phyloP scores from a whole-genome alignment of 2,888 invertebrate species.

The Perdita meconis region DNA sequence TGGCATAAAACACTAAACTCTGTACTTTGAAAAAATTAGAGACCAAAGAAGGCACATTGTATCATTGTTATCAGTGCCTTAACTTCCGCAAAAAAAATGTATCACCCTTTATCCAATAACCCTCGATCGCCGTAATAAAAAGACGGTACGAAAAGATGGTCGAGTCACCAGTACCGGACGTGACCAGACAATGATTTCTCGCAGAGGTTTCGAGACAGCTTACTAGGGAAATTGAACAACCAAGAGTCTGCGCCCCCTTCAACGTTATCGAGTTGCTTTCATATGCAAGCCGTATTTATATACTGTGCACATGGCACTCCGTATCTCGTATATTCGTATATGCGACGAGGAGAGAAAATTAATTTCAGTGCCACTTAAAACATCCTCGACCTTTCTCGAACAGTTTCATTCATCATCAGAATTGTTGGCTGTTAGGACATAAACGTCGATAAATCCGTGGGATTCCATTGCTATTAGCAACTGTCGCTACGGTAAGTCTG shows the following conservation, averaged over 20 bases:
- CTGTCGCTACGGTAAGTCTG: neutral
- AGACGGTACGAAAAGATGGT: constrained; percentile 62
- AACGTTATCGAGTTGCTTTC: constrained; percentile 29
- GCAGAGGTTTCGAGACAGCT: constrained; percentile 59
- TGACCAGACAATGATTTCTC: constrained; percentile 79
- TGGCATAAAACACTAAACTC: constrained; percentile 15
- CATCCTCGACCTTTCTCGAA: constrained; percentile 32
- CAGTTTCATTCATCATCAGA: constrained; percentile 9
- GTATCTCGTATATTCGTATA: neutral
- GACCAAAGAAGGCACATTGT: neutral
- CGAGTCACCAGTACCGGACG: constrained; percentile 73
- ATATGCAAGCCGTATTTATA: constrained; percentile 26
- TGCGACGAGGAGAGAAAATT: constrained; percentile 39
- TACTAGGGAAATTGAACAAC: constrained; percentile 52
- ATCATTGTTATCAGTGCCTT: neutral
- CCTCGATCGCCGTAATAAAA: constrained; percentile 43
- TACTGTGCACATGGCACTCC: constrained; percentile 15
- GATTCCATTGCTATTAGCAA: neutral
- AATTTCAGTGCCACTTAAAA: constrained; percentile 43
- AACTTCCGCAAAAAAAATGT: neutral
- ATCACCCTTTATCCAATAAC: constrained; percentile 44
- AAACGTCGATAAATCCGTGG: neutral
- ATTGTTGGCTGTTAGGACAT: neutral
- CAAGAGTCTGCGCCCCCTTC: constrained; percentile 40
- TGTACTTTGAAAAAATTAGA: neutral